Base-by-base conservation (phyloP, 2,797 vertebrate genomes). In the Pseudocheirus occidentalis region DNA sequence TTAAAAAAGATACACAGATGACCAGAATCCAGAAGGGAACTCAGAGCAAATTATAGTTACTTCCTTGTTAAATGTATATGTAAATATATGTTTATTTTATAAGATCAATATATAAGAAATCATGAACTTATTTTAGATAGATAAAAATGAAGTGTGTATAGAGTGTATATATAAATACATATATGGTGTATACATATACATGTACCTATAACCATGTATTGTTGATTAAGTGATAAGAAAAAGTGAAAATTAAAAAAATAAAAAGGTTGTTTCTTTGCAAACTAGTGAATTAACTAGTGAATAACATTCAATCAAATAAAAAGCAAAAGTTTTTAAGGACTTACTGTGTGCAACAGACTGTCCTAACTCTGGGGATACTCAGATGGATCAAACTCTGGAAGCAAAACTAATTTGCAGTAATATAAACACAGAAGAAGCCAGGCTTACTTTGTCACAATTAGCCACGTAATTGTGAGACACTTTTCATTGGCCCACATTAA, bases 401-500 rank as follows among this genome's bases (percentile, higher is more conserved):
- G 11, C 73, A 87, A 27, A 50, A 9, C 73, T 87, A 24, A 50
- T 87, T 50, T 50, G 40, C 3, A 27, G 73, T 50, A 27, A 87
- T 27, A 87, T 87, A 27, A 87, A 87, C 73, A 81, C 9, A 46
- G 9, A 50, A 46, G 73, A 87, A 87, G 31, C 0, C 46, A 27
- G 14, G 53, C 31, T 29, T 50, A 13, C 27, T 28, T 53, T 55
- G 91, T 50, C 91, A 62, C 28, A 53, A 27, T 12, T 58, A 92
- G 34, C 28, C 56, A 34, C 27, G 40, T 40, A 73, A 87, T 53
- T 53, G 52, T 40, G 16, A n/a, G 29, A 46, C 92, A 90, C 55
- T 92, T 55, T 92, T 12, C 53, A 95, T 94, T 93, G 59, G n/a
- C 34, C 24, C 95, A 18, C 58, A 59, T 62, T 95, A 50, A n/a